Percentiles rank a stretch among this genome's conserved stretches.
Conservation (phyloP, 1,140 invertebrate species). For the Aleiodes sp. region DNA sequence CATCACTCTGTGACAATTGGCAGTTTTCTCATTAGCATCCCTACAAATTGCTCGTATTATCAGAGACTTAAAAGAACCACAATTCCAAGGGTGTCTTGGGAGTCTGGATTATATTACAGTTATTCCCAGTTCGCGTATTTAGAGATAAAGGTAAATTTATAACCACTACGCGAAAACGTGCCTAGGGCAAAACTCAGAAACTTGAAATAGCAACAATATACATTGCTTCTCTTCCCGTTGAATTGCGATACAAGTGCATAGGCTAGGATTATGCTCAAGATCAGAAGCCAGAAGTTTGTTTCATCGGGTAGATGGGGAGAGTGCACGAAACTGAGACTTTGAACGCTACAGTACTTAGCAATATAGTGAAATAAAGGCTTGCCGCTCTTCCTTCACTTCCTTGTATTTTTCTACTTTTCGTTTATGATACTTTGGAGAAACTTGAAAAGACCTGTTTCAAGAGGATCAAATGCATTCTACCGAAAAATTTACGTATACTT, state of each 20-base stretch:
- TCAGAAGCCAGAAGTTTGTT: not conserved
- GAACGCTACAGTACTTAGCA: not conserved
- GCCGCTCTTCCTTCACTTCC: too few relatives aligned
- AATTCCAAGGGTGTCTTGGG: not conserved
- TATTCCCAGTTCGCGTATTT: slow-evolving; percentile 29
- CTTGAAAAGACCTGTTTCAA: too few relatives aligned
- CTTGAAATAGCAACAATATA: slow-evolving; percentile 6
- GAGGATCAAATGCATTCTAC: too few relatives aligned
- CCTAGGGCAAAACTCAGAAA: slow-evolving; percentile 22
- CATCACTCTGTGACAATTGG: not conserved
- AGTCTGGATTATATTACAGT: slow-evolving; percentile 29
- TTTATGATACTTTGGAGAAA: too few relatives aligned
- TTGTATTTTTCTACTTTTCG: too few relatives aligned
- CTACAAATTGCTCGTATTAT: slow-evolving; percentile 14
- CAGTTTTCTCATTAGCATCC: slow-evolving; percentile 19
- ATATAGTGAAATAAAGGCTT: not conserved
- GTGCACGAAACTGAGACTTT: not conserved
- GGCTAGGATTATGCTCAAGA: slow-evolving; percentile 9
- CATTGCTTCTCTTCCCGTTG: not conserved
- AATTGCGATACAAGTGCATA: slow-evolving; percentile 29
- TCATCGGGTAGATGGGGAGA: not conserved
- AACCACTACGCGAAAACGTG: slow-evolving; percentile 26
- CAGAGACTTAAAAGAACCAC: not conserved
- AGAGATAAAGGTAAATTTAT: slow-evolving; percentile 36
- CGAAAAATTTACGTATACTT: too few relatives aligned